These are phyloP conservation scores for Synergus japonicus DNA, from an alignment of 2,888 invertebrate genomes.

Conservation along the genomic window DNA sequence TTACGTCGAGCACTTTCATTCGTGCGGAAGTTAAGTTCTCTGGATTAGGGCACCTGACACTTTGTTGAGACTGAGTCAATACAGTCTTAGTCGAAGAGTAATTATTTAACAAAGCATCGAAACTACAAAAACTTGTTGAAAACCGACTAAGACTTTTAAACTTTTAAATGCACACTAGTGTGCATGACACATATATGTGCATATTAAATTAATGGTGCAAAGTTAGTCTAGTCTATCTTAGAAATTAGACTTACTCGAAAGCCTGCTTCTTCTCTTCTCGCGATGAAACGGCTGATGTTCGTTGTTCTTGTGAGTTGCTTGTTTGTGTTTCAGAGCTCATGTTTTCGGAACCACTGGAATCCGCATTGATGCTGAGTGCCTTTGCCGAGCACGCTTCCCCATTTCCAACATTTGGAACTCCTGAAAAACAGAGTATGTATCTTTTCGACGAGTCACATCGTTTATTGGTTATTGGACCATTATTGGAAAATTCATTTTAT, in stretches of 20 bases:
- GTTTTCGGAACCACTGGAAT: slow-evolving; percentile 25
- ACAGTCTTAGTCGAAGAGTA: neutral
- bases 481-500: slow-evolving; percentile 38
- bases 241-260: slow-evolving; percentile 28
- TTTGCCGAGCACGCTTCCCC: slow-evolving; percentile 19
- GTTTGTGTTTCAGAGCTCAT: slow-evolving; percentile 29
- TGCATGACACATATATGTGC: neutral
- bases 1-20: slow-evolving; percentile 29
- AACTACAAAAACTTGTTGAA: neutral
- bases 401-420: slow-evolving; percentile 32
- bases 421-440: slow-evolving; percentile 8
- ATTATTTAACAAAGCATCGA: neutral
- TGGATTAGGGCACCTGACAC: slow-evolving; percentile 12
- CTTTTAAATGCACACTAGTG: neutral
- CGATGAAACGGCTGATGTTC: slow-evolving; percentile 25
- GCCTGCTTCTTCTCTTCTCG: slow-evolving; percentile 19
- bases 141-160: neutral
- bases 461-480: slow-evolving; percentile 41
- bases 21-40: slow-evolving; percentile 24
- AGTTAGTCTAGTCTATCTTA: neutral
- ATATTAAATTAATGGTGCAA: slow-evolving; percentile 14
- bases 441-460: slow-evolving; percentile 23
- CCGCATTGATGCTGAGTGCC: slow-evolving; percentile 19
- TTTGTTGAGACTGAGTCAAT: slow-evolving; percentile 1
- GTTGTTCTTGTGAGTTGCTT: slow-evolving; percentile 33